Conservation (phyloP, 2,888 invertebrate species). For the Glyphotaelius pellucidus region DNA sequence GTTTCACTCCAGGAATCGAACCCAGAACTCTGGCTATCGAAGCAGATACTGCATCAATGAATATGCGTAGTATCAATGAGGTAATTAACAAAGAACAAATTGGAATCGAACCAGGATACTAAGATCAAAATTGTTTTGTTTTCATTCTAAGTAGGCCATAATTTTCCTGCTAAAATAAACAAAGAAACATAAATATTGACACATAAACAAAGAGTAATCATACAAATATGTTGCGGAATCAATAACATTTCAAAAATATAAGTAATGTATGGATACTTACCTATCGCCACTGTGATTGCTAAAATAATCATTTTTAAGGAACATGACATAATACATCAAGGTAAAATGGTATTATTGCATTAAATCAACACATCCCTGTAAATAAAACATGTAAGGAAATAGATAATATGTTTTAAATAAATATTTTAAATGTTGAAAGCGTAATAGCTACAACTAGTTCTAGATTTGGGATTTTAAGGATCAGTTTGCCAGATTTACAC, state of each 20-base stretch:
- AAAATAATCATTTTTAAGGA: background rate
- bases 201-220: background rate
- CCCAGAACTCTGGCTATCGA: background rate
- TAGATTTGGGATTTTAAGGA: slow-evolving; percentile 52
- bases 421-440: slow-evolving; percentile 41
- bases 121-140: background rate
- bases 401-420: background rate
- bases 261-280: background rate
- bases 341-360: background rate
- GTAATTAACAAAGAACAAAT: background rate
- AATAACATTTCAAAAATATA: background rate
- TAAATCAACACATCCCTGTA: background rate
- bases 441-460: slow-evolving; percentile 52
- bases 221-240: background rate
- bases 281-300: background rate
- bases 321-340: background rate
- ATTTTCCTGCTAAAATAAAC: background rate
- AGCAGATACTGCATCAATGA: background rate
- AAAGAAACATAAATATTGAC: background rate
- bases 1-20: background rate
- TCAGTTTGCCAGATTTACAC: slow-evolving; percentile 37
- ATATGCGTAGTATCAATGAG: background rate
- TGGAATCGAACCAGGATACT: background rate
- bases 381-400: background rate
- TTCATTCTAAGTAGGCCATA: background rate